Evolutionary conservation across 2,113 vertebrate species (phyloP), one percentile per base, ranked within the genome.

Genomic region (Potamarius usumacintae): DNA sequence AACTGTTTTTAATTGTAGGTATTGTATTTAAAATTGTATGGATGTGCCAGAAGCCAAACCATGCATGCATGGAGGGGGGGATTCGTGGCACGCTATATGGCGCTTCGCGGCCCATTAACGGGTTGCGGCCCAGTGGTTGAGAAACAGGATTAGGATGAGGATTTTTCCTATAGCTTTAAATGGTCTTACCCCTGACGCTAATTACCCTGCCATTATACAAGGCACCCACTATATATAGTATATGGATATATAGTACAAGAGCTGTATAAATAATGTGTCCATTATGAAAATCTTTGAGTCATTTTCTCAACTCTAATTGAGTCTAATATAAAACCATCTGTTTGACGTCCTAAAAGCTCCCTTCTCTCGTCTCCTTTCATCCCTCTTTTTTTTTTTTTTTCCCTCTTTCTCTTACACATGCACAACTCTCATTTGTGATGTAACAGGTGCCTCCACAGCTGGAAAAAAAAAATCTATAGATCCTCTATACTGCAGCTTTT

Each of bases 371-470:
- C 30, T 14, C 52, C 14, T 20, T 57, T 57, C 12, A 57, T 42
- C 34, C 34, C 83, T 25, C 77, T 30, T 34, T 25, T 69, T 76
- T 18, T 60, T 58, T 30, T 34, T 25, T 69, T 76, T 18, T 60
- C 50, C 30, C 30, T 30, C 30, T 30, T 71, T 62, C 42, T 74
- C 81, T 57, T 30, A 34, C 79, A 80, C 63, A 80, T 42, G 48
- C 74, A 87, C 85, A 57, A 30, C 27, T 42, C 17, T 81, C 55
- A 67, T 72, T 65, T 55, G 48, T 90, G 90, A 85, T 27, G 25
- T 76, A 87, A 84, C 90, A 87, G 87, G 85, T 90, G 87, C 83
- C 62, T 65, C 7, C 85, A 82, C 88, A 87, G 85, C 88, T 89
- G 85, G 89, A 52, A 78, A 48, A 90, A 52, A 78, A 48, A 25